Evolutionary conservation across 2,797 vertebrate genomes (phyloP).

Genomic region (Phataginus tetradactyla): DNA sequence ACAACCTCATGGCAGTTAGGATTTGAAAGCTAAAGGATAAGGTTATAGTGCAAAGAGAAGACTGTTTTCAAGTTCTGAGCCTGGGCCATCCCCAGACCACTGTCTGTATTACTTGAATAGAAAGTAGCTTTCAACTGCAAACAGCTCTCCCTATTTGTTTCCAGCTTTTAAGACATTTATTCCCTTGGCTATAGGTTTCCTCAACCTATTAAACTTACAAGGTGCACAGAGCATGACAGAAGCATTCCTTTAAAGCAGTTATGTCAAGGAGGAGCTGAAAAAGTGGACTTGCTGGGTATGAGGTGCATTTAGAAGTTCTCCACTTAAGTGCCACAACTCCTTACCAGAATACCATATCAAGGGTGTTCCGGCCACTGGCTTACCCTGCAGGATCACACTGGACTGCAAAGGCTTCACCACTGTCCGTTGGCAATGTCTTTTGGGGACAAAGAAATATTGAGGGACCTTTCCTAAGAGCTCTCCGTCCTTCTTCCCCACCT

Average conservation of each 20-base stretch:
- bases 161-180: conserved; percentile 34
- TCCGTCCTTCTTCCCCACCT: neutral
- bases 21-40: conserved; percentile 16
- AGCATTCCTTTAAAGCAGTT: conserved; percentile 35
- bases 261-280: neutral
- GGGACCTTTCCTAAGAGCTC: neutral
- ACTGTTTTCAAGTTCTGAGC: conserved; percentile 2
- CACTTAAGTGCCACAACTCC: neutral
- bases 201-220: neutral
- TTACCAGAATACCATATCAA: neutral
- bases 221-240: neutral
- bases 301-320: conserved; percentile 24
- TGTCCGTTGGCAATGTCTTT: neutral
- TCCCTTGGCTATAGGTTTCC: neutral
- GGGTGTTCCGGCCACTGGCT: conserved; percentile 48
- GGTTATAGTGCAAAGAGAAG: neutral
- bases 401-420: neutral
- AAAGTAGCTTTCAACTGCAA: conserved; percentile 3
- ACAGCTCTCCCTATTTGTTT: neutral
- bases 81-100: neutral
- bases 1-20: neutral
- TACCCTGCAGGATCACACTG: conserved; percentile 41
- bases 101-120: neutral
- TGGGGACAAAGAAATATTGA: conserved; percentile 1
- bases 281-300: neutral